Evolutionary conservation across 2,797 vertebrate genomes (phyloP).

Genomic region (Pelodytes ibericus): DNA sequence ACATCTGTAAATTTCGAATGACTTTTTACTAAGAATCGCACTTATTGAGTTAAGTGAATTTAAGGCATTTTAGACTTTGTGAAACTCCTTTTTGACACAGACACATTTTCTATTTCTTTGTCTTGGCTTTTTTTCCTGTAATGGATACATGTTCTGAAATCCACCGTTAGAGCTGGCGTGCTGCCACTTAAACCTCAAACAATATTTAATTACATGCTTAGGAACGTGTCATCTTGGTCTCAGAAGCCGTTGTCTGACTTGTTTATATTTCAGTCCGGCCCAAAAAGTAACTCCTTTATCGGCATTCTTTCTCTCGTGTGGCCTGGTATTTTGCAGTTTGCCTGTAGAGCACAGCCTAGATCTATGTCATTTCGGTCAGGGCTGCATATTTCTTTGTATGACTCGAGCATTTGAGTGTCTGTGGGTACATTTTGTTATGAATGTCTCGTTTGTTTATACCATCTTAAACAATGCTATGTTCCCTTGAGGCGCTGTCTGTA

Average conservation of each 20-base stretch:
- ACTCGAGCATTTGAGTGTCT: conserved; percentile 48
- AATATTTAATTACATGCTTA: background rate
- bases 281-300: background rate
- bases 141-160: conserved; percentile 3
- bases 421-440: conserved; percentile 62
- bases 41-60: no score
- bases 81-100: no score
- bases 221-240: background rate
- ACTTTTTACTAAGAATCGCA: no score
- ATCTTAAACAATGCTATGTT: conserved; percentile 60
- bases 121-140: no score
- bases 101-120: no score
- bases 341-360: conserved; percentile 23
- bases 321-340: conserved; percentile 42
- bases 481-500: conserved; percentile 66
- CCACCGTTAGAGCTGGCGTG: background rate
- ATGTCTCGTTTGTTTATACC: conserved; percentile 65
- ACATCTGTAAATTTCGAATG: no score
- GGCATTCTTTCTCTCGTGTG: conserved; percentile 45
- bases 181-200: conserved; percentile 1
- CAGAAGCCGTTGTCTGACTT: background rate
- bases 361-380: conserved; percentile 25
- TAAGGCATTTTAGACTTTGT: no score
- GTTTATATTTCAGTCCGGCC: conserved; percentile 16
- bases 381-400: conserved; percentile 56